Evolutionary conservation across 2,113 vertebrate genomes (phyloP).

Genomic region (Passer domesticus): DNA sequence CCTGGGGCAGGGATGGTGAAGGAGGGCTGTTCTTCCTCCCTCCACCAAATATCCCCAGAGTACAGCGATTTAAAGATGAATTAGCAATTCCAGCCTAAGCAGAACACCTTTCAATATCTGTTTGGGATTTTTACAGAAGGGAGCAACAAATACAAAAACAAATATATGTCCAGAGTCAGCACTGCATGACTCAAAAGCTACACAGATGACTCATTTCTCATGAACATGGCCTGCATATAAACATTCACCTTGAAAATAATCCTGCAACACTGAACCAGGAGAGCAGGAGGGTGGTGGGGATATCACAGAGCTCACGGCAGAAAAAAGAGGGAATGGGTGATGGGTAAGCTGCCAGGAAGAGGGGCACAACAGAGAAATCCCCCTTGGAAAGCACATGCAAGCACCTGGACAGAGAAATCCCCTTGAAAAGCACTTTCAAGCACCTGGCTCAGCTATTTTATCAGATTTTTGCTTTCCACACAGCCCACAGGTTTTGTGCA

Average conservation of each 20-base stretch:
- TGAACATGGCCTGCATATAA: background rate
- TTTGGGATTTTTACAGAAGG: background rate
- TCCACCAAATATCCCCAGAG: background rate
- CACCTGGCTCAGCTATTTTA: background rate
- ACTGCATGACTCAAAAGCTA: background rate
- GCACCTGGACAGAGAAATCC: background rate
- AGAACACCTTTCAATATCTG: background rate
- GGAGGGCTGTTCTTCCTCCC: background rate
- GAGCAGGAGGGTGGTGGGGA: background rate
- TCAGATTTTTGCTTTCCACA: background rate
- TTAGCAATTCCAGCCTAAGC: background rate
- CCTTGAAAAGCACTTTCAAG: background rate
- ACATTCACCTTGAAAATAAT: background rate
- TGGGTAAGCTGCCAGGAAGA: background rate
- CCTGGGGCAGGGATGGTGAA: background rate
- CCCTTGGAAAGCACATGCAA: background rate
- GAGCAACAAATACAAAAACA: slow-evolving; percentile 1
- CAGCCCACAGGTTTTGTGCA: background rate
- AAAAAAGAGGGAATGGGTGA: background rate
- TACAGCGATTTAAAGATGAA: background rate
- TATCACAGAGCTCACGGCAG: background rate
- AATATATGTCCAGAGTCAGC: background rate
- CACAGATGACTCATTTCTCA: background rate
- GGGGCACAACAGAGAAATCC: background rate
- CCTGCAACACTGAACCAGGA: background rate